These are phyloP conservation scores for Stratiolaelaps scimitus DNA, from an alignment of 1,140 invertebrate genomes.

Conservation along the genomic window DNA sequence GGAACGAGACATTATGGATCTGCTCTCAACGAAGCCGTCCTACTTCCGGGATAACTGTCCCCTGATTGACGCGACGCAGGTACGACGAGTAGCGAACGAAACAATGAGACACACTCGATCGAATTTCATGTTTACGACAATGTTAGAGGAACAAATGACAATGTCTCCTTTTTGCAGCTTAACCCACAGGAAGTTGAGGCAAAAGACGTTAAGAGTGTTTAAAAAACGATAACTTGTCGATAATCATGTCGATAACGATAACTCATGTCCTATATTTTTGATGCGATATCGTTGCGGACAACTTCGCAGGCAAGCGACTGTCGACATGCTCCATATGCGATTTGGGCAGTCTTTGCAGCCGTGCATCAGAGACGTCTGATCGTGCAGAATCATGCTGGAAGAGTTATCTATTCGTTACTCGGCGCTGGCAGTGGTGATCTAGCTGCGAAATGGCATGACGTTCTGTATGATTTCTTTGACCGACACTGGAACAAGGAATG, in stretches of 20 bases:
- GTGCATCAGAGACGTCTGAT: constrained; percentile 17
- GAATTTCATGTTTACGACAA: too few species aligned
- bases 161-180: too few species aligned
- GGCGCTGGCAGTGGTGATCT: background rate
- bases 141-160: too few species aligned
- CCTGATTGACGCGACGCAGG: constrained; percentile 5
- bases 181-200: too few species aligned
- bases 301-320: background rate
- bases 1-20: constrained; percentile 23
- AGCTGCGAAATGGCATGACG: constrained; percentile 16
- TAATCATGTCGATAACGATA: too few species aligned
- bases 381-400: constrained; percentile 18
- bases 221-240: too few species aligned
- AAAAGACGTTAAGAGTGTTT: too few species aligned
- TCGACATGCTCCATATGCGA: constrained; percentile 23
- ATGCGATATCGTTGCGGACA: too few species aligned
- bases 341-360: constrained; percentile 16
- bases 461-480: constrained; percentile 23
- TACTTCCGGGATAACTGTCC: constrained; percentile 2
- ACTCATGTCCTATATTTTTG: too few species aligned
- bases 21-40: constrained; percentile 15
- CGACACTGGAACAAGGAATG: constrained; percentile 23
- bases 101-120: too few species aligned
- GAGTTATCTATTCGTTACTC: constrained; percentile 18
- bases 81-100: too few species aligned